Evolutionary conservation across 2,888 invertebrate genomes (phyloP).

Genomic region (Bembecia ichneumoniformis): DNA sequence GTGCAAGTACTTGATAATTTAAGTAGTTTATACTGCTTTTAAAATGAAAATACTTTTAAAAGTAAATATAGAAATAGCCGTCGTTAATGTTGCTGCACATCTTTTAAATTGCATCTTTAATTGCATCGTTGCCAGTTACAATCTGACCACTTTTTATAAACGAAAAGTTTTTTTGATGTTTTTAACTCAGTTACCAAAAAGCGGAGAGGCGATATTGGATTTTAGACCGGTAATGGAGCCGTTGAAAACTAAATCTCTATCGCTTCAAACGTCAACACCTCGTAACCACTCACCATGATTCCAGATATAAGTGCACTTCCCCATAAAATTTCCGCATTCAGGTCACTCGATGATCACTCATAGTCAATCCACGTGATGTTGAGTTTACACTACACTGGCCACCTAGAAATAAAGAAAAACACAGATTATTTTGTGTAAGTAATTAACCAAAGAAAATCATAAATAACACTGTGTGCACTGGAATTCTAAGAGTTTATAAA

Average conservation of each 20-base stretch:
- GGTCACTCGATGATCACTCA: conserved; percentile 22
- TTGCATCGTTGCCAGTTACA: too few species aligned
- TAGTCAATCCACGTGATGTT: not conserved
- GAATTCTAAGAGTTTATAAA: not conserved
- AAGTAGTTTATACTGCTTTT: too few species aligned
- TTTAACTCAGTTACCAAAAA: too few species aligned
- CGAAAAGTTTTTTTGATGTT: too few species aligned
- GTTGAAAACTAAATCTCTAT: conserved; percentile 6
- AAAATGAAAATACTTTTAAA: too few species aligned
- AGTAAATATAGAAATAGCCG: too few species aligned
- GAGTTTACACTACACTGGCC: not conserved
- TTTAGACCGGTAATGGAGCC: not conserved
- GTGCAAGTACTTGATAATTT: too few species aligned
- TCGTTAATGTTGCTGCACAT: too few species aligned
- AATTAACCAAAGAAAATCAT: not conserved
- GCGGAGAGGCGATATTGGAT: too few species aligned
- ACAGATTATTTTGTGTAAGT: too few species aligned
- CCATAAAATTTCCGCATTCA: conserved; percentile 49
- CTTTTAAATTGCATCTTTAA: too few species aligned
- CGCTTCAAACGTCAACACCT: conserved; percentile 20
- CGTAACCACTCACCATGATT: conserved; percentile 49
- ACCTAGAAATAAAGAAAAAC: not conserved
- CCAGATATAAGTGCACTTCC: conserved; percentile 45
- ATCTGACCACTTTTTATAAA: too few species aligned
- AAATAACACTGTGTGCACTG: not conserved